These are phyloP conservation scores for Eurois occulta DNA, from an alignment of 2,888 invertebrate species.

Conservation along the genomic window DNA sequence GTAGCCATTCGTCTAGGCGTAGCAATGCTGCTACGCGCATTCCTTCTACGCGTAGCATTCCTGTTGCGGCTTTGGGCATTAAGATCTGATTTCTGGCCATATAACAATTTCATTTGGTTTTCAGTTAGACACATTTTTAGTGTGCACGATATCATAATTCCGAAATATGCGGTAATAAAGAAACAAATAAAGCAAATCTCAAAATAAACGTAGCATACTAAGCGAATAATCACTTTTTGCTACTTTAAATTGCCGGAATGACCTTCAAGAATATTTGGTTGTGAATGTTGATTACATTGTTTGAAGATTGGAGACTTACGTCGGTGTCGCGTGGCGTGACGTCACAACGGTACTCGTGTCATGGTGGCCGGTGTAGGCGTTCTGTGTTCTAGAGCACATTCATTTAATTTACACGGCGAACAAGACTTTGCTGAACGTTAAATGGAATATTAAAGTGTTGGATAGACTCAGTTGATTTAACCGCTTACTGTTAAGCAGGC, in stretches of 20 bases:
- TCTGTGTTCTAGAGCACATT: conserved; percentile 12
- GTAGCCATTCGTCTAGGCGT: not conserved
- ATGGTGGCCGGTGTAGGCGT: conserved; percentile 2
- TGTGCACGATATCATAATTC: conserved; percentile 3
- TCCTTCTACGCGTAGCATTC: not conserved
- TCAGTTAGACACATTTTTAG: not conserved
- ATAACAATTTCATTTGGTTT: not conserved
- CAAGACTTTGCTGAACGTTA: not conserved
- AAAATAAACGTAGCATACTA: conserved; percentile 28
- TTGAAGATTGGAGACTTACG: conserved; percentile 27
- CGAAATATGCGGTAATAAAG: not conserved
- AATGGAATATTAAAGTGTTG: not conserved
- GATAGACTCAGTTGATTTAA: too few species aligned
- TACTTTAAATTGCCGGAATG: conserved; percentile 36
- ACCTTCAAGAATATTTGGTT: conserved; percentile 55
- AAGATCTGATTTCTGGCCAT: not conserved
- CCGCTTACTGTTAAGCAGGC: not conserved
- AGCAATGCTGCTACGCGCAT: not conserved
- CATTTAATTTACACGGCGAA: conserved; percentile 14
- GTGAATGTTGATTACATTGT: conserved; percentile 53
- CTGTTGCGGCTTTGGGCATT: not conserved
- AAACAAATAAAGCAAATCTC: conserved; percentile 15
- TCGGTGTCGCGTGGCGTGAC: conserved; percentile 17
- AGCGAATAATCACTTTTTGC: conserved; percentile 45
- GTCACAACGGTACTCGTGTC: conserved; percentile 8